Conservation (phyloP, 2,113 vertebrate genomes). For the Notechis scutatus region DNA sequence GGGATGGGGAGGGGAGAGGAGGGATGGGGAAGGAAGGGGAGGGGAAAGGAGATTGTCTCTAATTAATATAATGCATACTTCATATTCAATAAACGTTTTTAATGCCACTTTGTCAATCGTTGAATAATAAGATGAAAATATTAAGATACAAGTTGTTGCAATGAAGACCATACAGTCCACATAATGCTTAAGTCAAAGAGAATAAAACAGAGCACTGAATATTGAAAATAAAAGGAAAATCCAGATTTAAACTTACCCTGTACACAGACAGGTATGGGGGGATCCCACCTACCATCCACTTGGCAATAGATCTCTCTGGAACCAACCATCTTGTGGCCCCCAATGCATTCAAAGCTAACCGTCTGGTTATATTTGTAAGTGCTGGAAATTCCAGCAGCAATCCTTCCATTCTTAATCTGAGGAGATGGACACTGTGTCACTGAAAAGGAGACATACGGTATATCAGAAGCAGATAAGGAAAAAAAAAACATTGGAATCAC, state of each 20-base stretch:
- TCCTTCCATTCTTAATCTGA: constrained; percentile 23
- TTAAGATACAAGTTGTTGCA: not conserved
- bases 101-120: not conserved
- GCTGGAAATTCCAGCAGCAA: not conserved
- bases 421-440: constrained; percentile 15
- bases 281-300: constrained; percentile 50
- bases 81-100: not conserved
- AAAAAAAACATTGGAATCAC: not conserved
- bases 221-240: not conserved
- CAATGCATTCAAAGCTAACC: constrained; percentile 39
- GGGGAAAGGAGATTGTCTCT: not conserved
- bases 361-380: constrained; percentile 34
- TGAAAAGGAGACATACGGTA: constrained; percentile 16
- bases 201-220: not conserved
- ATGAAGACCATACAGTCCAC: not conserved
- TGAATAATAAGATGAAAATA: not conserved
- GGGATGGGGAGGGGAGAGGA: too few relatives aligned
- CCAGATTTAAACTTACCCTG: constrained; percentile 41
- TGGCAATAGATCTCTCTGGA: constrained; percentile 45
- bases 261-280: constrained; percentile 50
- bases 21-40: too few relatives aligned
- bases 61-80: not conserved
- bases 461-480: not conserved
- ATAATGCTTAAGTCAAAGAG: not conserved
- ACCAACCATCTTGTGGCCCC: constrained; percentile 51